phyloP scores from a whole-genome alignment of 1,140 invertebrate genomes.

The Bombus waltoni region DNA sequence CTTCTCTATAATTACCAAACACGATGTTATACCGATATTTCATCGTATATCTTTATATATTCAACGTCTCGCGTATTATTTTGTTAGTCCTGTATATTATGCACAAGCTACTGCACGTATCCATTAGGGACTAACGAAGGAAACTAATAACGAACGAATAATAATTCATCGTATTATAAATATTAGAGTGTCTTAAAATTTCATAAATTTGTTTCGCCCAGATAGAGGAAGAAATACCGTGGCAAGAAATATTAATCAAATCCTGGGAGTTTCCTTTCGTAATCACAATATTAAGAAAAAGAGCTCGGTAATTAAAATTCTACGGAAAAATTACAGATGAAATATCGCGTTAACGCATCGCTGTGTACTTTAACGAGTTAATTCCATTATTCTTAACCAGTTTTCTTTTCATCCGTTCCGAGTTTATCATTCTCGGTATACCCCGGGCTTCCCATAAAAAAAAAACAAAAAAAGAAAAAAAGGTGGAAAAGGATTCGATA shows the following conservation, averaged over 20 bases:
- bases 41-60: neutral
- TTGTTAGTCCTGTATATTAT: neutral
- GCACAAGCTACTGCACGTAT: too few relatives aligned
- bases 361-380: neutral
- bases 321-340: neutral
- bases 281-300: neutral
- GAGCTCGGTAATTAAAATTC: neutral
- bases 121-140: too few relatives aligned
- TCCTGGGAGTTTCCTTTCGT: neutral
- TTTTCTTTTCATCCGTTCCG: neutral
- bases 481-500: conserved; percentile 1
- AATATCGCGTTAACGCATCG: neutral
- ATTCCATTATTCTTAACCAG: neutral
- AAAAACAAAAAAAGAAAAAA: neutral
- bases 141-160: neutral
- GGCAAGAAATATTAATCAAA: neutral
- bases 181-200: neutral
- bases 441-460: neutral
- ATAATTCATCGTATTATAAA: neutral
- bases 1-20: too few relatives aligned
- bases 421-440: neutral
- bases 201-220: neutral
- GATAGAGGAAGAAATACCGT: neutral
- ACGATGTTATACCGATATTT: too few relatives aligned
- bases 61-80: neutral